Base-by-base conservation (phyloP, 2,888 invertebrate genomes). In the Nymphalis polychloros region DNA sequence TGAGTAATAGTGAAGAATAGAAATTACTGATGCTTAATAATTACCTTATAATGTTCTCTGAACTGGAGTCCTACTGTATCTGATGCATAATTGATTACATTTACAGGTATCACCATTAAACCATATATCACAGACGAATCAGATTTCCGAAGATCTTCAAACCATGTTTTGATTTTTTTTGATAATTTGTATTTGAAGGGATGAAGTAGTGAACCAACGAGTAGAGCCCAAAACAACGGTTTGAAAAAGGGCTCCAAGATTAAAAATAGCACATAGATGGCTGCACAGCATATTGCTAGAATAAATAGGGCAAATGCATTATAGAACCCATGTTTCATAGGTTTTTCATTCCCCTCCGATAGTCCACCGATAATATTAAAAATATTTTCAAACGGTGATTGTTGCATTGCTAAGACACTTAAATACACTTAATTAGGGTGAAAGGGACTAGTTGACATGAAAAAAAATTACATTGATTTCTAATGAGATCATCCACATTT, bases 161-260 rank as follows among this genome's bases (percentile, higher is more conserved):
- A 96, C 98, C 98, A 98, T 74, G 94, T 93, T 77, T 96, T 95
- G 27, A 97, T 93, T 71, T 94, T 92, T 70, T 95, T 95, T 0
- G 97, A 95, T 57, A 98, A 86, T 67, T 94, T 95, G 71, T 96
- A 94, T 86, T 99, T 99, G 81, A 98, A 96, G 0, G 99, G 99
- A 86, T 98, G 98, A n/a, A 99, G 93, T 50, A 98, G 96, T 0
- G 98, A 98, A n/a, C 99, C 99, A 79, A 98, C 97, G 47, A 99
- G 92, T 67, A 98, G 93, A 0, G 99, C 98, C 99, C 99, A 99
- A 76, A 99, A 94, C 64, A 99, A 88, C 0, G 99, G 98, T 76
- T 97, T 96, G 48, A 99, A 95, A 87, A 98, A 99, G 0, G 98
- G 98, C 78, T 97, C 96, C 46, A 98, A 90, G 75, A 97, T 96